Percentiles rank a stretch among this genome's conserved stretches.
Evolutionary conservation across 2,888 invertebrate genomes (phyloP).

Genomic region (Dolichomitus sp.): DNA sequence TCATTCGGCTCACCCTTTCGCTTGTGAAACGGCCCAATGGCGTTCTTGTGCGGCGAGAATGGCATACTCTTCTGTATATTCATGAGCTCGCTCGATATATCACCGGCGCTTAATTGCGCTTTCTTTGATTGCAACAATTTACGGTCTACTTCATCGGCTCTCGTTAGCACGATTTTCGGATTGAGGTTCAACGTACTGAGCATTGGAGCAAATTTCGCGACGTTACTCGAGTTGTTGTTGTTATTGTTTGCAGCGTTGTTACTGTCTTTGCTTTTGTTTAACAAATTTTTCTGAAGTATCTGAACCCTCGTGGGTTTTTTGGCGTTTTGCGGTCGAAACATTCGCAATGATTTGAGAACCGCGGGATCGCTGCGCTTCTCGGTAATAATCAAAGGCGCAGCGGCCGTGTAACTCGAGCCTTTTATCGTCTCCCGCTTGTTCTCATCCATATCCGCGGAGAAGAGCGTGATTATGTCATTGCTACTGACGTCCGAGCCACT

Average conservation of each 20-base stretch:
- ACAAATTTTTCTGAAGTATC: slow-evolving; percentile 77
- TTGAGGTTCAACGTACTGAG: slow-evolving; percentile 85
- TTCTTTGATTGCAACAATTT: slow-evolving; percentile 78
- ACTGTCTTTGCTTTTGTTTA: slow-evolving; percentile 70
- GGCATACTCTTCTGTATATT: slow-evolving; percentile 82
- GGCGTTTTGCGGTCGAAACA: slow-evolving; percentile 86
- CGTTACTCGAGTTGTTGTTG: slow-evolving; percentile 64
- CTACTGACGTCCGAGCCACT: slow-evolving; percentile 82
- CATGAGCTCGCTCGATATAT: slow-evolving; percentile 80
- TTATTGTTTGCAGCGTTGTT: slow-evolving; percentile 42
- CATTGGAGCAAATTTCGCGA: slow-evolving; percentile 82
- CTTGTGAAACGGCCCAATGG: slow-evolving; percentile 78
- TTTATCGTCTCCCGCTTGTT: slow-evolving; percentile 84
- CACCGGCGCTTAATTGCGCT: slow-evolving; percentile 78
- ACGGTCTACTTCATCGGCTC: slow-evolving; percentile 81
- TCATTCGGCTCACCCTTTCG: slow-evolving; percentile 73
- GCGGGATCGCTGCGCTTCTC: slow-evolving; percentile 87
- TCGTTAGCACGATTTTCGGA: slow-evolving; percentile 85
- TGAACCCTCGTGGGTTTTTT: slow-evolving; percentile 78
- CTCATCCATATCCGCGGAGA: slow-evolving; percentile 84
- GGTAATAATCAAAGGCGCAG: slow-evolving; percentile 82
- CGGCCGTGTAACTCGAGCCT: slow-evolving; percentile 81
- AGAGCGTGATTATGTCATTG: slow-evolving; percentile 83
- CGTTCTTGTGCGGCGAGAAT: slow-evolving; percentile 77
- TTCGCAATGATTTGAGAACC: slow-evolving; percentile 87